Conservation (phyloP, 2,113 vertebrate genomes). For the Microcebus murinus region DNA sequence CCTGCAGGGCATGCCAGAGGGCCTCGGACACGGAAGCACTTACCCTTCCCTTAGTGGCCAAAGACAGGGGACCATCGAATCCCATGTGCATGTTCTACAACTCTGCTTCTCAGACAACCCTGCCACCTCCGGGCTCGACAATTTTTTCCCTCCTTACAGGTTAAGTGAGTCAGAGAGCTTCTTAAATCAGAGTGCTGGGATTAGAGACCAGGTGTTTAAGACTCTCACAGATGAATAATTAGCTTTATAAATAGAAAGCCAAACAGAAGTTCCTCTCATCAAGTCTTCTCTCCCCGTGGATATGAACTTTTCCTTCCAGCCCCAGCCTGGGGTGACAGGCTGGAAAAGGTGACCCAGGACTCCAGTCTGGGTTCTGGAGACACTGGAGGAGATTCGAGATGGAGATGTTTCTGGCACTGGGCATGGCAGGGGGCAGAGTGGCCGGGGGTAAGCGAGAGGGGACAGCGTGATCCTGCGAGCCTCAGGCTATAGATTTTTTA, state of each 20-base stretch:
- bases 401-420: background rate
- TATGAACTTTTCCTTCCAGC: background rate
- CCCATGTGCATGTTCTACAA: fast-evolving
- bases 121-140: background rate
- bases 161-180: background rate
- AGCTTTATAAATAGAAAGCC: background rate
- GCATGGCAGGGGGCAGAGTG: background rate
- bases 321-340: background rate
- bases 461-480: background rate
- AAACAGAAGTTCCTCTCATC: background rate
- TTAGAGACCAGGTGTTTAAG: background rate
- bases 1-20: fast-evolving
- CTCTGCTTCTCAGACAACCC: background rate
- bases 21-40: background rate
- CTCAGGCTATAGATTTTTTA: constrained; percentile 52
- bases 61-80: background rate
- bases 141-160: background rate
- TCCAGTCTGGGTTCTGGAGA: background rate
- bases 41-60: background rate
- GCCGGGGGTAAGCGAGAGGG: background rate
- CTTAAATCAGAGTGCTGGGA: background rate
- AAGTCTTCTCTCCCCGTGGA: background rate
- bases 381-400: background rate
- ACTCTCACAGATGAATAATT: background rate
- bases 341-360: background rate